These are phyloP conservation scores for pig (Sus scrofa) DNA, from an alignment of 2,113 vertebrate genomes.

Conservation along the genomic window DNA sequence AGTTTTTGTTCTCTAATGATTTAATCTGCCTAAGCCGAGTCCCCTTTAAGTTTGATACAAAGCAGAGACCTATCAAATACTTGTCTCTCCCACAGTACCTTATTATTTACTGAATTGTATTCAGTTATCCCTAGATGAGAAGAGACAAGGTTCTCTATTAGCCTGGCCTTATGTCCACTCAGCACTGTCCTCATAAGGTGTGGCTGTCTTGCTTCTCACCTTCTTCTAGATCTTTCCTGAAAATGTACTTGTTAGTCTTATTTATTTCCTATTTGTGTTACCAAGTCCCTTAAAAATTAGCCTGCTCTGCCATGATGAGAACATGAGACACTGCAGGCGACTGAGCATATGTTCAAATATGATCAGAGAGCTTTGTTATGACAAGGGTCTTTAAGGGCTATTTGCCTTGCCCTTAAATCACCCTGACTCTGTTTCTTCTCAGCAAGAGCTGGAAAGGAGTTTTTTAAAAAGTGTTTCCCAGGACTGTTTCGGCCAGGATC, in stretches of 20 bases:
- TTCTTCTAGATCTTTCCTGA: not conserved
- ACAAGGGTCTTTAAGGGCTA: conserved; percentile 39
- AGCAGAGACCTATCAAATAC: not conserved
- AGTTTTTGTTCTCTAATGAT: not conserved
- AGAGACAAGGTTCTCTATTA: not conserved
- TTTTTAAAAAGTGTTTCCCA: not conserved
- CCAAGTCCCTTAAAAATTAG: conserved; percentile 43
- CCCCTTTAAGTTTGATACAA: not conserved
- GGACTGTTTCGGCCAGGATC: not conserved
- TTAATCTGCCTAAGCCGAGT: not conserved
- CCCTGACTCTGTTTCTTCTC: conserved; percentile 39
- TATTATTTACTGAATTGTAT: not conserved
- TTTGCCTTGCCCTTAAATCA: conserved; percentile 49
- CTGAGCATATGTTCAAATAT: not conserved
- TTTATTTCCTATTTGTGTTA: conserved; percentile 2
- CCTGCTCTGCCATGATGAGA: not conserved
- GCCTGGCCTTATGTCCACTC: not conserved
- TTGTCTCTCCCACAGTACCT: not conserved
- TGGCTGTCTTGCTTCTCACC: not conserved
- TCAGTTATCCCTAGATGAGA: conserved; percentile 50
- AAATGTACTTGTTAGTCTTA: not conserved
- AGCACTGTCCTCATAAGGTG: fast-evolving
- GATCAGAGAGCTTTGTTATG: conserved; percentile 4
- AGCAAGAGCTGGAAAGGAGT: conserved; percentile 11
- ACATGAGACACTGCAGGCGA: not conserved